Evolutionary conservation across 1,140 invertebrate genomes (phyloP).

Genomic region (Eufriesea mexicana): DNA sequence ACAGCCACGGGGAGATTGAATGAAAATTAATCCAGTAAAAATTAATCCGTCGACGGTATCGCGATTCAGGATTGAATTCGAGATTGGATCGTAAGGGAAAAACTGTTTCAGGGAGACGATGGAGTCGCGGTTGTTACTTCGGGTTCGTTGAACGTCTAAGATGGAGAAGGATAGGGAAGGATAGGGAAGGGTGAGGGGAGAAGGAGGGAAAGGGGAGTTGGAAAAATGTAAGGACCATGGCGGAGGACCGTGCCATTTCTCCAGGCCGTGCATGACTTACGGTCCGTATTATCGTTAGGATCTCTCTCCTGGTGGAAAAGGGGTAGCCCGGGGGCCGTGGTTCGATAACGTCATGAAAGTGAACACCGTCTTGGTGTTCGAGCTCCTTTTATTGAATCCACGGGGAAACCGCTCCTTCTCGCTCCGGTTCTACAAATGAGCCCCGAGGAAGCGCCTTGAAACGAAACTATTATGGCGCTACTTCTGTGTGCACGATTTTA

Average conservation of each 20-base stretch:
- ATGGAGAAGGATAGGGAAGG: not conserved
- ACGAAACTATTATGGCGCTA: constrained; percentile 49
- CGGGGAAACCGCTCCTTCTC: constrained; percentile 54
- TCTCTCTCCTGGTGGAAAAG: constrained; percentile 38
- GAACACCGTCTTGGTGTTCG: constrained; percentile 47
- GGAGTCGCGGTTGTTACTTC: constrained; percentile 33
- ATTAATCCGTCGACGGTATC: constrained; percentile 9
- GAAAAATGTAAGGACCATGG: constrained; percentile 25
- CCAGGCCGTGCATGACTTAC: constrained; percentile 56
- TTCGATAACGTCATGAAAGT: constrained; percentile 67
- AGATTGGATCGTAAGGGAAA: not conserved
- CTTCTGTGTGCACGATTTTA: constrained; percentile 18
- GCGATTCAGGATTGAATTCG: not conserved
- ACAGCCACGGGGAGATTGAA: not conserved
- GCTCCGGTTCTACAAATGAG: constrained; percentile 58
- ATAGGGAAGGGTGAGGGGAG: not conserved
- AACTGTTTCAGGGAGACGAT: constrained; percentile 2
- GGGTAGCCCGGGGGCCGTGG: constrained; percentile 1
- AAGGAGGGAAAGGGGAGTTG: not conserved
- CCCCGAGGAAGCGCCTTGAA: constrained; percentile 32
- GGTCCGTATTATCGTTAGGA: constrained; percentile 59
- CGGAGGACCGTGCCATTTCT: constrained; percentile 33
- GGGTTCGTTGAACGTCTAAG: constrained; percentile 42
- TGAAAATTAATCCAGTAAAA: constrained; percentile 6
- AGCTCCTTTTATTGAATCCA: constrained; percentile 67